Percentiles rank a stretch among this genome's conserved stretches.
Evolutionary conservation across 2,888 invertebrate genomes (phyloP).

Genomic region (Bombylius major): DNA sequence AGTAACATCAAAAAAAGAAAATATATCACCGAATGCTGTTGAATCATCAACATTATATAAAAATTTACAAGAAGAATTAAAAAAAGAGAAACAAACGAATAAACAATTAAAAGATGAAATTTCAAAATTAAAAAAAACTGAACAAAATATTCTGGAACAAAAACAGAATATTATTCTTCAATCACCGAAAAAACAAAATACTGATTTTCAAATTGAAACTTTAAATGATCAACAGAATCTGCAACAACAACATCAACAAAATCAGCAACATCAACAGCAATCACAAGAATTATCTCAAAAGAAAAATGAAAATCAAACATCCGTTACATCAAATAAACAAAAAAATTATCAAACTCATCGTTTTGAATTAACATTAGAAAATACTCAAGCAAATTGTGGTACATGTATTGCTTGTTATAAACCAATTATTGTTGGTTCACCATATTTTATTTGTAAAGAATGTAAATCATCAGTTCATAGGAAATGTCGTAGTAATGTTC

Average conservation of each 20-base stretch:
- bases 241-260: background rate
- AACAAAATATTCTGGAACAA: background rate
- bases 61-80: slow-evolving; percentile 34
- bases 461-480: slow-evolving; percentile 31
- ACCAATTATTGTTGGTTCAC: slow-evolving; percentile 24
- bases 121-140: slow-evolving; percentile 27
- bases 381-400: slow-evolving; percentile 16
- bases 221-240: background rate
- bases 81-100: slow-evolving; percentile 44
- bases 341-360: slow-evolving; percentile 22
- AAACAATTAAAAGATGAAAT: slow-evolving; percentile 45
- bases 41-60: slow-evolving; percentile 30
- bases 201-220: too few species aligned
- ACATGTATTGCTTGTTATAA: slow-evolving; percentile 27
- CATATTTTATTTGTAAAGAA: slow-evolving; percentile 34
- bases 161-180: too few species aligned
- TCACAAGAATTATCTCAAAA: background rate
- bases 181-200: too few species aligned
- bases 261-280: slow-evolving; percentile 10
- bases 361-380: slow-evolving; percentile 31
- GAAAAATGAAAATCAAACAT: background rate
- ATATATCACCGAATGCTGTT: slow-evolving; percentile 37
- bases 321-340: background rate
- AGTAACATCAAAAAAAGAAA: slow-evolving; percentile 45
- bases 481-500: slow-evolving; percentile 30